These are phyloP conservation scores for Ochropleura plecta DNA, from an alignment of 2,888 invertebrate genomes.

Conservation along the genomic window DNA sequence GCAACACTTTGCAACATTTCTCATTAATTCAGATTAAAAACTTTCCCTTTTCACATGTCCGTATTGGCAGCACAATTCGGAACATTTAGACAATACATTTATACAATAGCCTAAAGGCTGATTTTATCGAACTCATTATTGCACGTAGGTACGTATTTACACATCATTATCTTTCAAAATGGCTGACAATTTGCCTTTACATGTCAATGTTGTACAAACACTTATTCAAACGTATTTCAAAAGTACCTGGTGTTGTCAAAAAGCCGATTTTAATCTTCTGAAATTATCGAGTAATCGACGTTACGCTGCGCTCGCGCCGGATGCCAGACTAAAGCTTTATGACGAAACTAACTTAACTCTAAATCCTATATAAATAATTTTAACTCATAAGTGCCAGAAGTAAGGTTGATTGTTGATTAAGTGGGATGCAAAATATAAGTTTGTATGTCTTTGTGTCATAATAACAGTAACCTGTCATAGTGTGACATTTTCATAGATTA, in stretches of 20 bases:
- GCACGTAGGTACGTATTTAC: conserved; percentile 52
- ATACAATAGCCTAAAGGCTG: conserved; percentile 57
- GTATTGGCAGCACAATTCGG: conserved; percentile 31
- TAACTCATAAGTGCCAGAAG: conserved; percentile 49
- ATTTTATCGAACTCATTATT: conserved; percentile 59
- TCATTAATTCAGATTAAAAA: conserved; percentile 34
- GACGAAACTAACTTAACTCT: conserved; percentile 57
- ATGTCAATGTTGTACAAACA: conserved; percentile 71
- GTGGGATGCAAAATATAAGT: conserved; percentile 25
- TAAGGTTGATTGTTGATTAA: conserved; percentile 58
- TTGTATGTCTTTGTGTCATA: conserved; percentile 78
- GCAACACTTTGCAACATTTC: conserved; percentile 19
- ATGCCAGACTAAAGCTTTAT: conserved; percentile 83
- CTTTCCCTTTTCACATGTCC: conserved; percentile 41
- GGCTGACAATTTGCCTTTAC: conserved; percentile 65
- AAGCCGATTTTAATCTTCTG: conserved; percentile 83
- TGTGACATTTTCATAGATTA: conserved; percentile 86
- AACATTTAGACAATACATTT: conserved; percentile 57
- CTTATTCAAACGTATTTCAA: conserved; percentile 71
- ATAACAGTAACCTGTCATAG: conserved; percentile 88
- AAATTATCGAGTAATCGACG: conserved; percentile 90
- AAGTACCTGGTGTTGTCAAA: conserved; percentile 85
- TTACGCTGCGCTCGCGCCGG: conserved; percentile 87
- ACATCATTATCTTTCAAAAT: conserved; percentile 63
- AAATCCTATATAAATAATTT: conserved; percentile 19